These are phyloP conservation scores for Blastobasis lacticolella DNA, from an alignment of 2,888 invertebrate genomes.

Conservation along the genomic window DNA sequence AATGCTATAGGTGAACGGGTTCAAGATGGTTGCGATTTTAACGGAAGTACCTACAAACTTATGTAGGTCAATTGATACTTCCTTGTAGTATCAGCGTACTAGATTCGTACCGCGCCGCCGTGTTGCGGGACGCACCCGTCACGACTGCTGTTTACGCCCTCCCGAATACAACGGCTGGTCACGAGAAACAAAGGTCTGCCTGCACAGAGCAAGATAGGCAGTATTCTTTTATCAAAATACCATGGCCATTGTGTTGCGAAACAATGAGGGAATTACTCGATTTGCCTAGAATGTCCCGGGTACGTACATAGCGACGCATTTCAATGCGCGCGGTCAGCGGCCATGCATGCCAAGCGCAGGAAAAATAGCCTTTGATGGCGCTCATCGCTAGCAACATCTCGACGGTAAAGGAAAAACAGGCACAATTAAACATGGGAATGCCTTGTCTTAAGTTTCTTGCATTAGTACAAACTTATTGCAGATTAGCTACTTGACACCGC, in stretches of 20 bases:
- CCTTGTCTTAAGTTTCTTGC: too few relatives aligned
- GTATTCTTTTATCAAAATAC: slow-evolving; percentile 22
- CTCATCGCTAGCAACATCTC: background rate
- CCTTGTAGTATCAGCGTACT: slow-evolving; percentile 2
- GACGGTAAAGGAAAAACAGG: too few relatives aligned
- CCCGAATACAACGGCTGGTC: slow-evolving; percentile 9
- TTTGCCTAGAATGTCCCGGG: slow-evolving; percentile 24
- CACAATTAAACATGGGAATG: too few relatives aligned
- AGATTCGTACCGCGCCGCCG: slow-evolving; percentile 2
- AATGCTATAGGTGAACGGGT: too few relatives aligned
- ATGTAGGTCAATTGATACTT: background rate
- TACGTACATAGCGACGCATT: slow-evolving; percentile 20
- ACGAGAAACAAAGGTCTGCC: slow-evolving; percentile 16
- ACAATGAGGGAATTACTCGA: slow-evolving; percentile 17
- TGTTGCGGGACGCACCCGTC: slow-evolving; percentile 23
- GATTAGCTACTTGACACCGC: too few relatives aligned
- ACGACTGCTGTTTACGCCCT: slow-evolving; percentile 20
- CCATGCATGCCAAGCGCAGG: slow-evolving; percentile 30
- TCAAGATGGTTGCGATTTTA: too few relatives aligned
- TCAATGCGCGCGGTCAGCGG: slow-evolving; percentile 25
- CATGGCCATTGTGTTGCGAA: slow-evolving; percentile 22
- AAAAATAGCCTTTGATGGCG: slow-evolving; percentile 13
- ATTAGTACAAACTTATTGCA: too few relatives aligned
- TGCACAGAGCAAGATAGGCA: slow-evolving; percentile 3
- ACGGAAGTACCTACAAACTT: background rate